phyloP scores from a whole-genome alignment of 2,797 vertebrate species.

The Graptemys geographica region DNA sequence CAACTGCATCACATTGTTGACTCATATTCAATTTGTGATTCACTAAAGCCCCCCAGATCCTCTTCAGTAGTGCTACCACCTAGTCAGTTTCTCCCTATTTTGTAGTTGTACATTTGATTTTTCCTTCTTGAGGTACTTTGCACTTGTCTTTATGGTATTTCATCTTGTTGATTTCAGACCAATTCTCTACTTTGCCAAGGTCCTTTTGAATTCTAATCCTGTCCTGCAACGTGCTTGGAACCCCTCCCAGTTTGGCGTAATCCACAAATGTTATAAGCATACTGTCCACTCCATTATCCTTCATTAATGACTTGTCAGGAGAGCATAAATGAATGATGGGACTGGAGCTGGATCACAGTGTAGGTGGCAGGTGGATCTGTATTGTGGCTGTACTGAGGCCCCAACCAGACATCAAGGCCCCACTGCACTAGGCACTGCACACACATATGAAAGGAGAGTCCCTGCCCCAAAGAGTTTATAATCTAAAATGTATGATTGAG shows the following conservation, averaged over 20 bases:
- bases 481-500: background rate
- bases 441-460: background rate
- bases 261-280: background rate
- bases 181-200: background rate
- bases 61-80: background rate
- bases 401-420: background rate
- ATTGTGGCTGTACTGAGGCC: background rate
- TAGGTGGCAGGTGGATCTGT: background rate
- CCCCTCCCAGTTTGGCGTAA: background rate
- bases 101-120: background rate
- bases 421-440: background rate
- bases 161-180: background rate
- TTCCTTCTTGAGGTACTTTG: background rate
- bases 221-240: background rate
- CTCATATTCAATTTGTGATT: background rate
- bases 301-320: background rate
- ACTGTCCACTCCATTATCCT: background rate
- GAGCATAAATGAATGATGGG: background rate
- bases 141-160: background rate
- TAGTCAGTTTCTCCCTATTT: background rate
- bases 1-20: background rate
- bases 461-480: background rate
- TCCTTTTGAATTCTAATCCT: background rate
- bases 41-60: background rate
- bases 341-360: background rate